phyloP scores from a whole-genome alignment of 2,888 invertebrate genomes.

The Parapristionchus giblindavisi region DNA sequence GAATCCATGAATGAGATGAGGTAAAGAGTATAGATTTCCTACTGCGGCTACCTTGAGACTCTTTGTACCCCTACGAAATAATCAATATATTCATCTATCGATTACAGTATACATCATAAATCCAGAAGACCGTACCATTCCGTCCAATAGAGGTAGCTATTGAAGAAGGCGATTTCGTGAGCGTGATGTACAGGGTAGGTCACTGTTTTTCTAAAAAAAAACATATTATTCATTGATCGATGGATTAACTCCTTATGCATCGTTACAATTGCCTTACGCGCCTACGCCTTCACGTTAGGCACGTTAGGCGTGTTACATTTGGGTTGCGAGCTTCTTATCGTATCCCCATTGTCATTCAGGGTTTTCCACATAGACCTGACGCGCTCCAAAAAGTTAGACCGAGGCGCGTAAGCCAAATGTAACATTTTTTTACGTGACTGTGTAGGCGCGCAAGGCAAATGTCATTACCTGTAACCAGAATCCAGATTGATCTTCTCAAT shows the following conservation, averaged over 20 bases:
- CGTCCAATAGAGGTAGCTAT: constrained; percentile 54
- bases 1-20: constrained; percentile 49
- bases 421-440: too few species aligned
- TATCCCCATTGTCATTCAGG: too few species aligned
- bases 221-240: not conserved
- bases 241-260: too few species aligned
- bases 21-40: constrained; percentile 44
- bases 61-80: constrained; percentile 51
- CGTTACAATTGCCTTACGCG: too few species aligned
- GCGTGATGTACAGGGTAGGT: constrained; percentile 49
- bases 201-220: constrained; percentile 11
- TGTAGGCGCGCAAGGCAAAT: too few species aligned
- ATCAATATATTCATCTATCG: not conserved
- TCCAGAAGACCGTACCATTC: constrained; percentile 42
- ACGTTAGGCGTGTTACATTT: too few species aligned
- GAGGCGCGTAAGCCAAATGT: too few species aligned
- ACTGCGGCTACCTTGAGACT: constrained; percentile 49
- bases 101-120: not conserved
- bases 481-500: constrained; percentile 56
- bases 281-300: too few species aligned
- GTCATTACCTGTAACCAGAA: constrained; percentile 43
- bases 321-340: too few species aligned
- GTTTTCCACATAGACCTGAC: too few species aligned
- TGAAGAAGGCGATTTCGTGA: constrained; percentile 53
- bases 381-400: too few species aligned